Evolutionary conservation across 1,140 invertebrate species (phyloP), one percentile per base, ranked within the genome.

Genomic region (Cheumatopsyche charites): DNA sequence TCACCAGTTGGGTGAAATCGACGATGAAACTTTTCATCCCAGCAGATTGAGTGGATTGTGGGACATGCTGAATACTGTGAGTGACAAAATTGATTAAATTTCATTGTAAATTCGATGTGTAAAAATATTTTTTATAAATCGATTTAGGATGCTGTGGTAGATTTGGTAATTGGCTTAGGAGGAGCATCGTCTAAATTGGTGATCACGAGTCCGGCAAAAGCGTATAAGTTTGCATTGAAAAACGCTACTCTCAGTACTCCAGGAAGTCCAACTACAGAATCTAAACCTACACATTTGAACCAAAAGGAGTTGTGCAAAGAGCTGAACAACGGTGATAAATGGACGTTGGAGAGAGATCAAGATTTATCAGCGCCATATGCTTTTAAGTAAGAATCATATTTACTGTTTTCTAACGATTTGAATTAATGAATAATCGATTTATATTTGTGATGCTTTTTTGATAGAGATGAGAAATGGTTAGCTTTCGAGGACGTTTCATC

Each of bases 351-450:
- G 79, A 84, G 92, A 72, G 92, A 93, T 74, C 90, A 92, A 76
- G 92, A 94, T 82, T 84, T 92, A 15, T 91, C 91, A 0, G 91
- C 89, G 36, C 90, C 90, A 67, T 92, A 92, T 77, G 90, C 91
- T 70, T 92, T 91, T 78, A 86, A 84, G 86, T 87, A 71, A 82
- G 81, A 75, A 23, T 36, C 6, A 43, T 66, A 23, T 7, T 43
- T 17, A 63, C 2, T 63, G 26, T 47, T 36, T 36, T 4, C 29
- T 36, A 36, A 2, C 23, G 13, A 17, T 41, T 49, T 26, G 43
- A 45, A 9, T 5, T 68, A 9, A 17, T n/a, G n/a, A n/a, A n/a
- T 61, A 62, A 21, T 42, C 11, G 9, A 6, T 43, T 15, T 17
- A 36, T 17, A 55, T 36, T 47, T 68, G 29, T 49, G 11, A 3